Evolutionary conservation across 2,113 vertebrate genomes (phyloP), one percentile per base, ranked within the genome.

Genomic region (Tupaia tana): DNA sequence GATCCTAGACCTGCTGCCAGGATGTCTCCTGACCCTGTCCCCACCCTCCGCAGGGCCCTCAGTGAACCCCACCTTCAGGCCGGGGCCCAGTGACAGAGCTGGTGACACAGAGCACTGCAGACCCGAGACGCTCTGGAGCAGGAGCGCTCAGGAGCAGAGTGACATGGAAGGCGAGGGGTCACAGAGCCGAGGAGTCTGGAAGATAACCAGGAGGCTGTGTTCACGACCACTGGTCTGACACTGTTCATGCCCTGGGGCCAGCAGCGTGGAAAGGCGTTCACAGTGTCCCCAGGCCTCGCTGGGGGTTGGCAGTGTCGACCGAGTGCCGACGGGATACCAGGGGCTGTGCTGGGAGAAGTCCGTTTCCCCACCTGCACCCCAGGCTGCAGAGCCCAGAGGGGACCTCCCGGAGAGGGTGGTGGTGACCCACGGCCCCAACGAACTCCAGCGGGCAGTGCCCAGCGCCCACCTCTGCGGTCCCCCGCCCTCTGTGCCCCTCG

Each of bases 211-310:
- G 52, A 0, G 7, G 71, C 61, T 2, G 2, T 59, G 29, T 1
- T 0, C 27, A 15, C 0, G 29, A 56, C 3, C 9, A 0, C 34
- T 12, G 0, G 11, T 5, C 3, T 2, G 31, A 13, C 0, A 79
- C 16, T 27, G 12, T 34, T 29, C 15, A 27, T 0, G 0, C 2
- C 0, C 0, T 7, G 6, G 18, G 6, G 69, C 64, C 13, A 74
- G 66, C 34, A 4, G 69, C 31, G 15, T 16, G 14, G 71, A 12
- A 67, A 4, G 0, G 12, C 5, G 1, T 2, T 25, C 56, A 1
- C 56, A 0, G 14, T 0, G 7, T 8, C 14, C 22, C 14, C 31
- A 1, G 0, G 52, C 24, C 24, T 2, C 1, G 8, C 3, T 0
- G 13, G 18, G 22, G 20, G 52, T 34, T 54, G 14, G 19, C 1